These are phyloP conservation scores for Cottoperca gobio DNA, from an alignment of 2,797 vertebrate genomes.

Conservation along the genomic window DNA sequence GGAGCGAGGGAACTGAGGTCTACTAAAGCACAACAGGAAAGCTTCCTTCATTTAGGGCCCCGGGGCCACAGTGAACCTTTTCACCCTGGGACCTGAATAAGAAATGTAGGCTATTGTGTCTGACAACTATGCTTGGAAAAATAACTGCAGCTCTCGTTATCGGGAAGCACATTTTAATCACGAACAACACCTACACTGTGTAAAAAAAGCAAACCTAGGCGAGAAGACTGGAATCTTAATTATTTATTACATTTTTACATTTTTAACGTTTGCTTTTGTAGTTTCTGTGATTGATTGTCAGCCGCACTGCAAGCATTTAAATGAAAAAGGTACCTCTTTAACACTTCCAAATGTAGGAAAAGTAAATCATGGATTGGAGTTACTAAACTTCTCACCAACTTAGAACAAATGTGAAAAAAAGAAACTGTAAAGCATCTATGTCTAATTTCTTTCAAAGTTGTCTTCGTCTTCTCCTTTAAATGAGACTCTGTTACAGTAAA, in stretches of 20 bases:
- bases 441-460: constrained; percentile 59
- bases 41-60: constrained; percentile 51
- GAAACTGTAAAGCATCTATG: constrained; percentile 32
- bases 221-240: not conserved
- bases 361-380: not conserved
- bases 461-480: constrained; percentile 49
- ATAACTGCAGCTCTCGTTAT: constrained; percentile 21
- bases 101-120: constrained; percentile 23
- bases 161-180: not conserved
- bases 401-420: not conserved
- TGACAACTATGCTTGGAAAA: constrained; percentile 34
- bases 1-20: constrained; percentile 48
- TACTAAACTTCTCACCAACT: not conserved
- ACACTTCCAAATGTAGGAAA: not conserved
- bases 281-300: not conserved
- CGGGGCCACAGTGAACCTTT: constrained; percentile 33
- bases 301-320: not conserved
- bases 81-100: constrained; percentile 27
- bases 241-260: not conserved
- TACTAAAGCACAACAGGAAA: constrained; percentile 53
- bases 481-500: constrained; percentile 69
- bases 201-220: not conserved
- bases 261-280: not conserved
- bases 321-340: not conserved
- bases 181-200: not conserved